Evolutionary conservation across 2,888 invertebrate species (phyloP).

Genomic region (Drosophila longiperda): DNA sequence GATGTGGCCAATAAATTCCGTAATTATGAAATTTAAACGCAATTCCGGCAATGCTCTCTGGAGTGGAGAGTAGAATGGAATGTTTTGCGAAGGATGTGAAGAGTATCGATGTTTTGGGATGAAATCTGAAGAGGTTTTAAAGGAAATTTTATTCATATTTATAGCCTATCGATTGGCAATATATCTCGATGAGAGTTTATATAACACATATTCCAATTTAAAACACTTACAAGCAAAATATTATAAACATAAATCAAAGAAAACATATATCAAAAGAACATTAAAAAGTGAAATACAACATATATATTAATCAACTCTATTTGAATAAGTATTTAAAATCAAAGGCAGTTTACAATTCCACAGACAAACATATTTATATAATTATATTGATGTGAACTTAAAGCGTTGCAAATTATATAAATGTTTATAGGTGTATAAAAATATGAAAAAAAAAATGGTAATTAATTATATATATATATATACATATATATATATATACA

Average conservation of each 20-base stretch:
- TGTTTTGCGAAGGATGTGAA: conserved; percentile 13
- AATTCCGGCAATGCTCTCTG: conserved; percentile 2
- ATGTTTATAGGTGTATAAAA: conserved; percentile 74
- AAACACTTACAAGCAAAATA: conserved; percentile 18
- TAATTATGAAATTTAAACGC: conserved; percentile 94
- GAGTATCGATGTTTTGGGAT: conserved; percentile 34
- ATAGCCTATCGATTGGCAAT: conserved; percentile 35
- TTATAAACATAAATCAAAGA: conserved; percentile 6
- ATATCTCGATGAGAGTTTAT: conserved; percentile 65
- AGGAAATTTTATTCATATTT: conserved; percentile 49
- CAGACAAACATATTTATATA: conserved; percentile 5
- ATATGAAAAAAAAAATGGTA: conserved; percentile 62
- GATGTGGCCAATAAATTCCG: conserved; percentile 95
- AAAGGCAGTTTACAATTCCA: conserved; percentile 13
- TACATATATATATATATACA: conserved; percentile 31
- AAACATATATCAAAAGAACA: conserved; percentile 38
- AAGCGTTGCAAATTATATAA: conserved; percentile 64
- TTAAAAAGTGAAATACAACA: conserved; percentile 16
- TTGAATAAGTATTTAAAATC: conserved; percentile 26
- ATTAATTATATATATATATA: conserved; percentile 58
- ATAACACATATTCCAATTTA: conserved; percentile 50
- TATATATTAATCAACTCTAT: conserved; percentile 33
- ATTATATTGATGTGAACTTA: conserved; percentile 74
- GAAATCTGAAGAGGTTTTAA: conserved; percentile 18
- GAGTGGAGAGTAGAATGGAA: background rate